A percentile compares a stretch with the other conserved stretches of the same genome.
Conservation (phyloP, 2,113 vertebrate species). For the Brevimyrus niger region DNA sequence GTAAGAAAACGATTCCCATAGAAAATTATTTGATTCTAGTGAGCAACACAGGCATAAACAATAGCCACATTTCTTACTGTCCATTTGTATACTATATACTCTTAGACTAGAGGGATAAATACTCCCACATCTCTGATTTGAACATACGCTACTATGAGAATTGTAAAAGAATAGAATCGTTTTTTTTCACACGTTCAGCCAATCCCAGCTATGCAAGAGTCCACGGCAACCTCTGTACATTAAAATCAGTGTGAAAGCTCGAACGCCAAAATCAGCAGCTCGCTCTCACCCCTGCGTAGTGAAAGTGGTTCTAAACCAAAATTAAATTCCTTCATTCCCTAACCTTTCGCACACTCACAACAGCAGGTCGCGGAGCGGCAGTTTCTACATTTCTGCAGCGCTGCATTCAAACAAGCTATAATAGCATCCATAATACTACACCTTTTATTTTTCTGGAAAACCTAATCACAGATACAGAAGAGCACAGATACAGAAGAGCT, state of each 20-base stretch:
- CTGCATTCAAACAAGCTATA: constrained; percentile 13
- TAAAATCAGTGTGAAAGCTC: not conserved
- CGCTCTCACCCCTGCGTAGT: not conserved
- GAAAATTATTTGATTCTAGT: not conserved
- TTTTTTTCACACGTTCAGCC: not conserved
- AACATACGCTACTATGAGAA: not conserved
- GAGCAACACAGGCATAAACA: not conserved
- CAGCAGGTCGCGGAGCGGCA: not conserved
- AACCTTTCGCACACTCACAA: not conserved
- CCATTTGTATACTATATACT: not conserved
- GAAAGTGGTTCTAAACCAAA: not conserved
- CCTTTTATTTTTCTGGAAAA: constrained; percentile 62
- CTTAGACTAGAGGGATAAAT: not conserved
- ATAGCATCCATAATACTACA: constrained; percentile 25
- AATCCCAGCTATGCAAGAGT: not conserved
- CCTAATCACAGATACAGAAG: constrained; percentile 52
- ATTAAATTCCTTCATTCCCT: constrained; percentile 7
- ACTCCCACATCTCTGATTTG: not conserved
- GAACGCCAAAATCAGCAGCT: not conserved
- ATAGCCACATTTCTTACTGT: not conserved
- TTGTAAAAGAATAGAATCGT: not conserved
- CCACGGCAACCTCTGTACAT: not conserved
- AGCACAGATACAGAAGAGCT: constrained; percentile 40
- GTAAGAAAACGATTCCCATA: not conserved
- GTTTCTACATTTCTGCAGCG: not conserved